Base-by-base conservation (phyloP, 2,797 vertebrate species). In the Pangasius macronema region DNA sequence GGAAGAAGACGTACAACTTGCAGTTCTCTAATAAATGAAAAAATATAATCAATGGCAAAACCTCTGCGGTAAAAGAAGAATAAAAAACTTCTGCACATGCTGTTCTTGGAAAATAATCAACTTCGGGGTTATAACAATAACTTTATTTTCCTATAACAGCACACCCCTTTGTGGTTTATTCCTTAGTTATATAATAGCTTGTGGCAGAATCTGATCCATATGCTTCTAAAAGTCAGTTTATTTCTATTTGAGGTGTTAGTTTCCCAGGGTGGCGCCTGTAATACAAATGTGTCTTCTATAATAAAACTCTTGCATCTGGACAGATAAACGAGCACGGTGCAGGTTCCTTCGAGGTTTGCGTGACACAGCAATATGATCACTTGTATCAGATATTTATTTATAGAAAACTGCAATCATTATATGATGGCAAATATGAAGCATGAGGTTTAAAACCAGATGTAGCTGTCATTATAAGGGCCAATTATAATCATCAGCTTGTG, bases 371-470 rank as follows among this genome's bases (percentile, higher is more conserved):
- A 22, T 33, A 68, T 33, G 42, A 67, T 65, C 13, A n/a, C 63
- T 83, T 67, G 18, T 67, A 20, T 67, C 82, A 22, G 46, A 36
- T 68, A 70, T 70, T 83, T 83, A 55, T 83, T 83, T 70, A 68
- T 39, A 70, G 82, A 51, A 51, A 33, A 24, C 46, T 70, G 65
- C 63, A 68, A 67, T 51, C 61, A 53, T 55, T 70, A 36, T 36
- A 83, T 14, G 46, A 70, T 8, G 22, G 49, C 65, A 14, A 70
- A 53, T 70, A 53, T n/a, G 46, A 65, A n/a, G 80, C 6, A 7
- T 39, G 49, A 55, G 63, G 22, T 55, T 70, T 13, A 36, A 83
- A 70, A 24, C 59, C 82, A 83, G 65, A 83, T 83, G 82, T 51
- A 49, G 61, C 14, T 0, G 80, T 30, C 82, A 53, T 82, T 18